Conservation (phyloP, 2,113 vertebrate genomes). For the Odobenus rosmarus region DNA sequence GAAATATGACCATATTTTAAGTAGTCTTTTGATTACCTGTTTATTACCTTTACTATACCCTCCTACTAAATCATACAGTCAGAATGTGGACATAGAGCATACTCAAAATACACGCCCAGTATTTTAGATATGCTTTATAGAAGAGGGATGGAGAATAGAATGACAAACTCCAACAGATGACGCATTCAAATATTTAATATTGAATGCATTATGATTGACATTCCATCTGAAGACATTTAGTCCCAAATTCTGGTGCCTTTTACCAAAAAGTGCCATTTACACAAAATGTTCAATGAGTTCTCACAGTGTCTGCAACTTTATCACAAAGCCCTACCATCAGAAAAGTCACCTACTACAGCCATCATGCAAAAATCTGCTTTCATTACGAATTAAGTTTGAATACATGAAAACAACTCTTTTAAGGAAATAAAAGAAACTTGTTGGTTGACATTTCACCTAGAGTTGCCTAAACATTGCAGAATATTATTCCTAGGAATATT, state of each 20-base stretch:
- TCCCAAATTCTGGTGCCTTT: constrained; percentile 52
- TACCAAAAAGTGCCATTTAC: constrained; percentile 58
- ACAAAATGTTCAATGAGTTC: constrained; percentile 23
- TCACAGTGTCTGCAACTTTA: background rate
- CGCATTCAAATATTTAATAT: constrained; percentile 49
- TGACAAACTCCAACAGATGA: background rate
- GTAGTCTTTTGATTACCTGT: background rate
- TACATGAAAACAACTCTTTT: constrained; percentile 52
- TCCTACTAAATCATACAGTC: background rate
- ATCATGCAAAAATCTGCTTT: constrained; percentile 52
- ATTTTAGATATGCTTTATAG: background rate
- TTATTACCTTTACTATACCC: background rate
- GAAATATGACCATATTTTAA: background rate
- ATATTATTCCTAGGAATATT: background rate
- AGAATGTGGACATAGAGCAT: background rate
- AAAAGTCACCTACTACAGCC: constrained; percentile 47
- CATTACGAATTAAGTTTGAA: constrained; percentile 18
- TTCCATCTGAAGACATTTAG: constrained; percentile 20
- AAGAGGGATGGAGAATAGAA: background rate
- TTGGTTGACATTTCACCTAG: constrained; percentile 40
- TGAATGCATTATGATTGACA: constrained; percentile 57
- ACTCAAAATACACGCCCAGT: background rate
- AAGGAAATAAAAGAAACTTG: constrained; percentile 60
- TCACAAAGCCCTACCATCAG: constrained; percentile 56
- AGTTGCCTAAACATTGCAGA: constrained; percentile 1